Conservation (phyloP, 2,113 vertebrate genomes). For the Trematomus loennbergii region DNA sequence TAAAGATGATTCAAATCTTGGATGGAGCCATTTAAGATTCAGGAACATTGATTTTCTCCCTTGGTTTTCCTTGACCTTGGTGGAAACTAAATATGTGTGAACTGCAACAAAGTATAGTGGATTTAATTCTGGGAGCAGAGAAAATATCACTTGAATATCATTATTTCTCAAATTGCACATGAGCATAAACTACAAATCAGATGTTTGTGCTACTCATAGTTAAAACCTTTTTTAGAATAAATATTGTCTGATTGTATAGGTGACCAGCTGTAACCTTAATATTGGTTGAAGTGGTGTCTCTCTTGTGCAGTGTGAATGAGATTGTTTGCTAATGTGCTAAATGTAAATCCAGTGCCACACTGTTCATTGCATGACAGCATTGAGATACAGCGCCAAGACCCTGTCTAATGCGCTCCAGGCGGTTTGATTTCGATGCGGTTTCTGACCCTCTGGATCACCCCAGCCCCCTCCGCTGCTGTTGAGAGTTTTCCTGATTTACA, state of each 20-base stretch:
- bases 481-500: slow-evolving; percentile 73
- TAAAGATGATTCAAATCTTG: background rate
- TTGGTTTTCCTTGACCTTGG: slow-evolving; percentile 10
- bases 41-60: background rate
- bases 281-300: background rate
- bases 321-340: slow-evolving; percentile 46
- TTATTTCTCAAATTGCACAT: background rate
- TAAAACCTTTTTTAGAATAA: background rate
- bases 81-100: slow-evolving; percentile 3
- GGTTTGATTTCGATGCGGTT: slow-evolving; percentile 64
- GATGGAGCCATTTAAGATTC: background rate
- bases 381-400: slow-evolving; percentile 57
- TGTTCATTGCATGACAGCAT: slow-evolving; percentile 69
- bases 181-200: background rate
- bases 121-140: background rate
- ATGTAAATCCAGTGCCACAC: slow-evolving; percentile 64
- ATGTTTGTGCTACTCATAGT: background rate
- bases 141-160: background rate
- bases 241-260: slow-evolving; percentile 5
- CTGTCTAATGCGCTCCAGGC: slow-evolving; percentile 71
- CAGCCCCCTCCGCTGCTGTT: slow-evolving; percentile 60
- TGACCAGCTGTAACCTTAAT: background rate
- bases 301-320: slow-evolving; percentile 10
- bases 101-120: background rate
- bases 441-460: slow-evolving; percentile 67